A percentile compares a stretch with the other conserved stretches of the same genome.
Evolutionary conservation across 2,888 invertebrate species (phyloP).

Genomic region (Caenorhabditis panamensis): DNA sequence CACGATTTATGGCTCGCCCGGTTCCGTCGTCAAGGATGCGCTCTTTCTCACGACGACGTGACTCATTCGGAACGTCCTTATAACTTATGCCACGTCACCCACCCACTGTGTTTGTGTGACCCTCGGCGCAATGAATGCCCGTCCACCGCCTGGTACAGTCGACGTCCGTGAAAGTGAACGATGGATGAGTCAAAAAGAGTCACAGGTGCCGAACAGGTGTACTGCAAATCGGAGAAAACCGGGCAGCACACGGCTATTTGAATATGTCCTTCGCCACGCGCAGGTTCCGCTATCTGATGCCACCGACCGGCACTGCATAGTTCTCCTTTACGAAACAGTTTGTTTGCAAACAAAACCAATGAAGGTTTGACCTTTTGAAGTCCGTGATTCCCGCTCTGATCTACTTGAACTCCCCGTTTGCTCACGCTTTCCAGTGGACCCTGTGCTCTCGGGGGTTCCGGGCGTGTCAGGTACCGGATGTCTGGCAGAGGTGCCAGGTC

Average conservation of each 20-base stretch:
- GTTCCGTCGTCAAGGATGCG: conserved; percentile 33
- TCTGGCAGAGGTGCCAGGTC: conserved; percentile 38
- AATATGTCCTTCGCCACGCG: conserved; percentile 27
- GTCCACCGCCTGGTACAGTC: background rate
- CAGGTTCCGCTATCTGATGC: conserved; percentile 24
- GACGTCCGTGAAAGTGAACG: conserved; percentile 9
- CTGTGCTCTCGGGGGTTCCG: background rate
- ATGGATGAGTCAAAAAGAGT: conserved; percentile 12
- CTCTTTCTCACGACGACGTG: conserved; percentile 5
- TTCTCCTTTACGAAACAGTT: background rate
- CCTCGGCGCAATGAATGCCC: background rate
- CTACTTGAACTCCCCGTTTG: conserved; percentile 40
- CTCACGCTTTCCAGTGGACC: background rate
- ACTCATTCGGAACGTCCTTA: conserved; percentile 14
- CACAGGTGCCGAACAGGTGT: conserved; percentile 35
- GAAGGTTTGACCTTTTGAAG: conserved; percentile 21
- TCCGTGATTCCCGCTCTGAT: background rate
- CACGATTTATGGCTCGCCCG: conserved; percentile 44
- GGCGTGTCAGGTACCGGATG: conserved; percentile 19
- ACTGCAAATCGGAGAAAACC: conserved; percentile 31
- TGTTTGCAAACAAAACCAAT: background rate
- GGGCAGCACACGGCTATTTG: conserved; percentile 24
- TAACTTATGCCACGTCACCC: conserved; percentile 36
- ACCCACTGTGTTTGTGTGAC: background rate
- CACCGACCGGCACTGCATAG: conserved; percentile 20